These are phyloP conservation scores for Gibbula magus DNA, from an alignment of 2,888 invertebrate species.

Conservation along the genomic window DNA sequence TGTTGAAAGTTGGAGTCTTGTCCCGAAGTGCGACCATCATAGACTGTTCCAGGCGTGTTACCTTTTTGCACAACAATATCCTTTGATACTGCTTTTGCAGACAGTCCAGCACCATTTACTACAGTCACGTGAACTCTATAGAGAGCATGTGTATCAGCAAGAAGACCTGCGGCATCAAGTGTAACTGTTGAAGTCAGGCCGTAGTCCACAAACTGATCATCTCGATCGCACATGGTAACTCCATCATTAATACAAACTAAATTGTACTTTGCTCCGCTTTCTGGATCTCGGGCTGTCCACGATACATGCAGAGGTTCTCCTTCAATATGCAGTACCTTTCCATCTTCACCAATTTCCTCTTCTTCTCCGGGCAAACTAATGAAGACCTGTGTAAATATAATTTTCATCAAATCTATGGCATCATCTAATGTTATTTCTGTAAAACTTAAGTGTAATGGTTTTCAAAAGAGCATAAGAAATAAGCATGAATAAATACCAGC, in stretches of 20 bases:
- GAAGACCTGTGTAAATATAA: constrained; percentile 38
- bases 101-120: constrained; percentile 37
- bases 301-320: constrained; percentile 47
- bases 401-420: too few species aligned
- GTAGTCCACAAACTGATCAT: not conserved
- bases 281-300: constrained; percentile 49
- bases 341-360: constrained; percentile 49
- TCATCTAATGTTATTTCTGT: too few species aligned
- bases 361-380: constrained; percentile 49
- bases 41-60: constrained; percentile 50
- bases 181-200: not conserved
- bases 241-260: constrained; percentile 35
- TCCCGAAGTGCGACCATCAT: constrained; percentile 49
- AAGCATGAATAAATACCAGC: too few species aligned
- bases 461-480: too few species aligned
- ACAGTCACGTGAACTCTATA: constrained; percentile 18
- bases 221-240: not conserved
- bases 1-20: constrained; percentile 47
- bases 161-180: not conserved
- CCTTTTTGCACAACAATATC: constrained; percentile 38
- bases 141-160: not conserved
- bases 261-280: constrained; percentile 50
- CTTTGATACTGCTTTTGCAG: constrained; percentile 28
- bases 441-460: too few species aligned
- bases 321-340: constrained; percentile 48